Evolutionary conservation across 1,140 invertebrate species (phyloP), one percentile per base, ranked within the genome.

Genomic region (Drosophila repletoides): DNA sequence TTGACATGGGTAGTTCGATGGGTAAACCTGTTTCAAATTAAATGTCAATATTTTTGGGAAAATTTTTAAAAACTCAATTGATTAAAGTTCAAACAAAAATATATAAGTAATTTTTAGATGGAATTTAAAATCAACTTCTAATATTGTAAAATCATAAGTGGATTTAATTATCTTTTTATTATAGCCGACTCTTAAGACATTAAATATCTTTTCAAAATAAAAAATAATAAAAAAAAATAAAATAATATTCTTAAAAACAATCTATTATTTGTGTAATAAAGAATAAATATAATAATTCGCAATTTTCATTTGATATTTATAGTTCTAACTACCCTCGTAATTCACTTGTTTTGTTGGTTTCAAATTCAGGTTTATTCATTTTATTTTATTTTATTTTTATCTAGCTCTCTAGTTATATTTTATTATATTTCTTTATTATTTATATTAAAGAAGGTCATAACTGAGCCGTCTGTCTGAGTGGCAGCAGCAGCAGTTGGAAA

Each of bases 371-470:
- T 75, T 84, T 84, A 79, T 55, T 51, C 28, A 31, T 21, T 51
- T 65, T 53, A 46, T 56, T 66, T 58, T 52, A 56, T 12, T 22
- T 46, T 22, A 15, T 51, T 12, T 24, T 7, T 26, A 3, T 28
- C 15, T 22, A 15, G 9, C 5, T 15, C 7, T 22, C 7, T 43
- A 9, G 2, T 17, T 2, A 15, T 31, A 2, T 33, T 33, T 28
- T 36, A 34, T 59, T 66, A 19, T 59, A 26, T 53, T 43, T 41
- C 33, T 63, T 51, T 45, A 52, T 51, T 61, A 53, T 34, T 52
- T 58, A 26, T 58, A 40, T 76, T 38, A 31, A 66, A 66, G 80
- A 84, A 86, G 80, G 80, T 86, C 80, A 84, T 58, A 55, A 38
- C 14, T 22, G 64, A 52, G 53, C 63, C 55, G 76, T 67, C 31